A percentile compares a stretch with the other conserved stretches of the same genome.
phyloP scores from a whole-genome alignment of 1,140 invertebrate genomes.

The Eriocheir sinensis region DNA sequence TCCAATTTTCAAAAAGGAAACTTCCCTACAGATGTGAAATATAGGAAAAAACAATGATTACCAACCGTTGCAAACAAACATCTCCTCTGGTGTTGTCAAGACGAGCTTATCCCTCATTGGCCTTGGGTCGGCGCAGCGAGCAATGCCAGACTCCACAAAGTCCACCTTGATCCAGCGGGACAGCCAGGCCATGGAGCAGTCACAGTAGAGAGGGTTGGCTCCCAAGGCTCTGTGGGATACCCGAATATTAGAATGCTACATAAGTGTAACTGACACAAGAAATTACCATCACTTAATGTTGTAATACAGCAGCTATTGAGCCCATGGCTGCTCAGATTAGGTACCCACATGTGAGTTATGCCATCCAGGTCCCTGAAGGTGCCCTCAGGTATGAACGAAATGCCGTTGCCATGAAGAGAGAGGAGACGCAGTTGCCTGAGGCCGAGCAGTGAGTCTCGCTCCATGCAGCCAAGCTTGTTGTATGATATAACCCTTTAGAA shows the following conservation, averaged over 20 bases:
- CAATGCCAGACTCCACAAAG: conserved; percentile 98
- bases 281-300: background rate
- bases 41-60: no score
- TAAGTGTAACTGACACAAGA: no score
- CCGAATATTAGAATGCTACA: background rate
- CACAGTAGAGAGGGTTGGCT: conserved; percentile 98
- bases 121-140: conserved; percentile 93
- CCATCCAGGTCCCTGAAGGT: conserved; percentile 96
- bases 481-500: conserved; percentile 92
- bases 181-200: conserved; percentile 97
- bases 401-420: conserved; percentile 95
- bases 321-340: background rate
- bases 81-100: conserved; percentile 92
- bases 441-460: conserved; percentile 78
- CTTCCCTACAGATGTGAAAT: no score
- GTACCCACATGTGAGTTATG: conserved; percentile 97
- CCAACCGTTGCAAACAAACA: conserved; percentile 93
- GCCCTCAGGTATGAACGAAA: conserved; percentile 97
- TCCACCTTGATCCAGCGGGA: conserved; percentile 98
- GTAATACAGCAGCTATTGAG: background rate
- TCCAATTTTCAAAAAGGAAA: no score
- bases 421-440: conserved; percentile 78
- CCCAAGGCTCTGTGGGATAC: conserved; percentile 92
- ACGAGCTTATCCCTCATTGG: conserved; percentile 96
- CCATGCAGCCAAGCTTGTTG: conserved; percentile 95